A percentile compares a stretch with the other conserved stretches of the same genome.
Evolutionary conservation across 2,113 vertebrate species (phyloP).

Genomic region (Todiramphus saurophagus): DNA sequence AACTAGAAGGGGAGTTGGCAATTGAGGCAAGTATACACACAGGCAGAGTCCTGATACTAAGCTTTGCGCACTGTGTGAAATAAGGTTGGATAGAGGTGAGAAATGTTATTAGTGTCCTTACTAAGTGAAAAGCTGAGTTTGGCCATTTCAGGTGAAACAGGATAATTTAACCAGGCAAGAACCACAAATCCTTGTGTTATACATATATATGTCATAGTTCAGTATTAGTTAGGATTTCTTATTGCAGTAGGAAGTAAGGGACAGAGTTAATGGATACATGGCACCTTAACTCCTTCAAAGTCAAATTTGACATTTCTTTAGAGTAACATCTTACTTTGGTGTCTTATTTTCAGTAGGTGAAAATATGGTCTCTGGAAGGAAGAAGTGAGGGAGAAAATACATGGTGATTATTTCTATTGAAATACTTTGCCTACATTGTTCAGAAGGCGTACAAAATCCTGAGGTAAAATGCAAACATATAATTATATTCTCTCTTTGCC

Average conservation of each 20-base stretch:
- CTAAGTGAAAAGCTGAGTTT: not conserved
- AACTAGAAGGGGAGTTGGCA: not conserved
- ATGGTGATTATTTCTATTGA: not conserved
- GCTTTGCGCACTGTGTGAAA: not conserved
- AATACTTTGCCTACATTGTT: not conserved
- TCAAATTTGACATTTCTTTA: not conserved
- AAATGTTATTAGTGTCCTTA: not conserved
- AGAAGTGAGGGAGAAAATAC: not conserved
- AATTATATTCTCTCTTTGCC: not conserved
- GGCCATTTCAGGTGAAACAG: not conserved
- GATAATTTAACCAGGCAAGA: not conserved
- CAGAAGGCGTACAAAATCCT: not conserved
- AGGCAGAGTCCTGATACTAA: not conserved
- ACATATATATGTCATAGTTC: not conserved
- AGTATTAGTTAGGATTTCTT: not conserved
- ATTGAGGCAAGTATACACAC: not conserved
- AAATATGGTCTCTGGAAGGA: not conserved
- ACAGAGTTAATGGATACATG: accelerated
- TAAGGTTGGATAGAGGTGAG: not conserved
- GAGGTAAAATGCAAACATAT: not conserved
- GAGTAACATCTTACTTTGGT: not conserved
- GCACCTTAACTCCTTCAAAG: not conserved
- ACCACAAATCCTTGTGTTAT: not conserved
- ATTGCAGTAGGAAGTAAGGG: not conserved
- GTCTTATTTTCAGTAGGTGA: not conserved